These are phyloP conservation scores for Etheostoma cragini DNA, from an alignment of 2,113 vertebrate species.

Conservation along the genomic window DNA sequence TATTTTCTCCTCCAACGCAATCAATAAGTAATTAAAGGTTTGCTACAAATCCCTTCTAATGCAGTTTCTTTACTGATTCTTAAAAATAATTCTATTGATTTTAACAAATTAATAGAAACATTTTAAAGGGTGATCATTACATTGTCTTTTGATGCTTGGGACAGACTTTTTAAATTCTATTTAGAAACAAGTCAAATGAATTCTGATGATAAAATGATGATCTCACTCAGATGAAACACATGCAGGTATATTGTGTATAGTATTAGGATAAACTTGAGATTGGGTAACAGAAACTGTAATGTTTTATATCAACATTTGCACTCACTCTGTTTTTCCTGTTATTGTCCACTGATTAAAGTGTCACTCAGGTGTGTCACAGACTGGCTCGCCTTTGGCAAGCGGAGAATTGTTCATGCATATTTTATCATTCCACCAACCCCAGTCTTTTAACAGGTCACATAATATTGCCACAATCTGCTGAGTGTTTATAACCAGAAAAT, in stretches of 20 bases:
- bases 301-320: not conserved
- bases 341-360: conserved; percentile 30
- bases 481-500: not conserved
- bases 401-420: conserved; percentile 17
- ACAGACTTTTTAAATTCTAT: not conserved
- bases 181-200: not conserved
- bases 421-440: not conserved
- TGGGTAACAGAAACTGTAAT: not conserved
- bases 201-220: not conserved
- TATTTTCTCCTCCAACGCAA: conserved; percentile 29
- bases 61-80: conserved; percentile 31
- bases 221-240: not conserved
- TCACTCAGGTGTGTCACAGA: not conserved
- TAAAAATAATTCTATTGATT: not conserved
- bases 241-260: not conserved
- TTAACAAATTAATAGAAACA: not conserved
- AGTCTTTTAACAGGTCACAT: not conserved
- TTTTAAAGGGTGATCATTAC: not conserved
- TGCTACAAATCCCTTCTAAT: conserved; percentile 32
- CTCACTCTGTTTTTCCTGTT: not conserved
- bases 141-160: not conserved
- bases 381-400: not conserved
- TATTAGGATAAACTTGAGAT: not conserved
- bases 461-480: not conserved
- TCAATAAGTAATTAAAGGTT: conserved; percentile 70